Conservation (phyloP, 2,888 invertebrate genomes). For the Branchellion lobata region DNA sequence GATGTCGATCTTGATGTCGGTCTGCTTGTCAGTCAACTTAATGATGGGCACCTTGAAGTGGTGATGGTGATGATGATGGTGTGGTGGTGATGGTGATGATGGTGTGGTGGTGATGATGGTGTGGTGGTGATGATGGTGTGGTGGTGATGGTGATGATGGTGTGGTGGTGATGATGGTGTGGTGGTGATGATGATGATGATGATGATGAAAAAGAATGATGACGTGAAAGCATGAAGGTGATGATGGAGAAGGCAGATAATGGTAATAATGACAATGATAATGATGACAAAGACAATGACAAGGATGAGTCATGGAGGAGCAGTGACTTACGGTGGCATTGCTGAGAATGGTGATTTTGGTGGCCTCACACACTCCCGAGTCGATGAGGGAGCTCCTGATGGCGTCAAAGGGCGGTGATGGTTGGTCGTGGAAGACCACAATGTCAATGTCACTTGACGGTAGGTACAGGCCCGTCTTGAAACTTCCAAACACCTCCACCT, state of each 20-base stretch:
- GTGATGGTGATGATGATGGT: neutral
- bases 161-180: no score
- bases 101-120: no score
- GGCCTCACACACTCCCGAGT: conserved; percentile 37
- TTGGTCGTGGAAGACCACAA: conserved; percentile 43
- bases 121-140: no score
- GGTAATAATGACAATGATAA: no score
- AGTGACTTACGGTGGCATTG: conserved; percentile 42
- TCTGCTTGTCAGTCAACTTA: conserved; percentile 42
- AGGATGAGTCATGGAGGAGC: no score
- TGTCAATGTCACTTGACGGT: conserved; percentile 46
- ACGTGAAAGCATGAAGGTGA: no score
- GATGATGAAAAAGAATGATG: no score
- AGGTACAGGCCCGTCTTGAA: conserved; percentile 47
- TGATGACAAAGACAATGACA: no score
- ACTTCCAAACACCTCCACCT: conserved; percentile 48
- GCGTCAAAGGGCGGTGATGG: conserved; percentile 34
- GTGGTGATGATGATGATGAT: no score
- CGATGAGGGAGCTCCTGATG: conserved; percentile 36
- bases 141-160: no score
- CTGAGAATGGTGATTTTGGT: conserved; percentile 37
- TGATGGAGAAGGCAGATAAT: no score
- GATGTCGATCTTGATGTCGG: conserved; percentile 45
- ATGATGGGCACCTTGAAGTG: conserved; percentile 44
- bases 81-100: no score